phyloP scores from a whole-genome alignment of 2,888 invertebrate species.

The Bellardia bayeri region DNA sequence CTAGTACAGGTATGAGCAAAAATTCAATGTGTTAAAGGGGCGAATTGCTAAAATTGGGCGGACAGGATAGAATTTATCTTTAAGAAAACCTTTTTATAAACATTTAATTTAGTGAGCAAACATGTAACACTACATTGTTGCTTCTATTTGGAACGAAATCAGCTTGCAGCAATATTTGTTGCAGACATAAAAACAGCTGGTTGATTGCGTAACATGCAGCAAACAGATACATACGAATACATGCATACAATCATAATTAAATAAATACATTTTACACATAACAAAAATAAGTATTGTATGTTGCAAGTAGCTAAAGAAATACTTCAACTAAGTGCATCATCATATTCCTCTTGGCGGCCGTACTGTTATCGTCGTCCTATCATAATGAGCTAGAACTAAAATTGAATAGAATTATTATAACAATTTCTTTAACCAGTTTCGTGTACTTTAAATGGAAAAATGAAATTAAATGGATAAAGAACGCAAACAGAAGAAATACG shows the following conservation, averaged over 20 bases:
- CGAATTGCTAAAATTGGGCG: slow-evolving; percentile 67
- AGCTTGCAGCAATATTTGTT: slow-evolving; percentile 14
- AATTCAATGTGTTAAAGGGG: slow-evolving; percentile 56
- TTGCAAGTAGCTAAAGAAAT: slow-evolving; percentile 25
- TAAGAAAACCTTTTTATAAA: slow-evolving; percentile 7
- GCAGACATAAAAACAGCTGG: slow-evolving; percentile 3
- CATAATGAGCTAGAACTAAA: slow-evolving; percentile 57
- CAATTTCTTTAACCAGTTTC: slow-evolving; percentile 47
- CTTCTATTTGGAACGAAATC: background rate
- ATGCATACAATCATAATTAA: slow-evolving; percentile 1
- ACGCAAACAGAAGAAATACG: slow-evolving; percentile 42
- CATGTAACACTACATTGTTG: slow-evolving; percentile 3
- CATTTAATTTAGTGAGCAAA: slow-evolving; percentile 18
- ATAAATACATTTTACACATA: background rate
- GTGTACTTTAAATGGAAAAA: slow-evolving; percentile 44
- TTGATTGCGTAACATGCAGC: slow-evolving; percentile 57
- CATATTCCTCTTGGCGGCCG: background rate
- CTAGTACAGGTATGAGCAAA: background rate
- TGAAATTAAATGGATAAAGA: slow-evolving; percentile 24
- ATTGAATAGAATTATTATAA: slow-evolving; percentile 43
- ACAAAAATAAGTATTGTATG: background rate
- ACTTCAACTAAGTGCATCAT: slow-evolving; percentile 30
- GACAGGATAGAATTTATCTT: slow-evolving; percentile 44
- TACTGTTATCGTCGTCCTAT: slow-evolving; percentile 43
- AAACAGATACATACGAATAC: slow-evolving; percentile 13